Conservation (phyloP, 2,888 invertebrate genomes). For the Ommatoiulus sabulosus region DNA sequence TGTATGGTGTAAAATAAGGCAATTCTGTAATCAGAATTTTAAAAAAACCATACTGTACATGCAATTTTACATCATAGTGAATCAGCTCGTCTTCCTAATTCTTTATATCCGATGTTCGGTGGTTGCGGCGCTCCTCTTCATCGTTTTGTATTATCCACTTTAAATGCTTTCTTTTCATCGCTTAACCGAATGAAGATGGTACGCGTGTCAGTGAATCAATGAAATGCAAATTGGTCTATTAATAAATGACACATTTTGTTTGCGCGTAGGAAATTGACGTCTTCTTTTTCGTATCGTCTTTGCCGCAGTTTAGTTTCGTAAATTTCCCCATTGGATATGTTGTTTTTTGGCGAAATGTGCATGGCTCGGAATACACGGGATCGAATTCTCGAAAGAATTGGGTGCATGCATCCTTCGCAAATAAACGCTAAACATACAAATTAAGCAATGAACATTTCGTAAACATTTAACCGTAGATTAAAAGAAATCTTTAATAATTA, state of each 20-base stretch:
- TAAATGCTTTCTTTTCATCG: neutral
- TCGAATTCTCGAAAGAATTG: neutral
- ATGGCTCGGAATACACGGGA: neutral
- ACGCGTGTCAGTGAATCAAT: slow-evolving; percentile 7
- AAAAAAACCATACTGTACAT: no score
- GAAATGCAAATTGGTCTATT: slow-evolving; percentile 26
- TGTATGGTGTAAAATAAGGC: no score
- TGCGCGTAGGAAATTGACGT: neutral
- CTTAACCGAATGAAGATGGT: slow-evolving; percentile 17
- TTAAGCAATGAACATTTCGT: no score
- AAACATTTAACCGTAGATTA: no score
- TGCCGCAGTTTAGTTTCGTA: neutral
- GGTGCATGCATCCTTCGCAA: no score
- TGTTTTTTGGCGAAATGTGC: neutral
- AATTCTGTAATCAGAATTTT: no score
- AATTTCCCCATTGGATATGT: neutral
- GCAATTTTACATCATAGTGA: neutral
- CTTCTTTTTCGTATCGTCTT: neutral
- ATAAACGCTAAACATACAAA: no score
- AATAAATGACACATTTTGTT: neutral
- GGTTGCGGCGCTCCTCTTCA: neutral
- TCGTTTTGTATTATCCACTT: neutral
- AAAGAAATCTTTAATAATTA: no score
- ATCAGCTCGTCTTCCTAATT: neutral
- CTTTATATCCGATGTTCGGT: neutral